These are phyloP conservation scores for Pemphigus obesinymphae DNA, from an alignment of 1,140 invertebrate species.

Conservation along the genomic window DNA sequence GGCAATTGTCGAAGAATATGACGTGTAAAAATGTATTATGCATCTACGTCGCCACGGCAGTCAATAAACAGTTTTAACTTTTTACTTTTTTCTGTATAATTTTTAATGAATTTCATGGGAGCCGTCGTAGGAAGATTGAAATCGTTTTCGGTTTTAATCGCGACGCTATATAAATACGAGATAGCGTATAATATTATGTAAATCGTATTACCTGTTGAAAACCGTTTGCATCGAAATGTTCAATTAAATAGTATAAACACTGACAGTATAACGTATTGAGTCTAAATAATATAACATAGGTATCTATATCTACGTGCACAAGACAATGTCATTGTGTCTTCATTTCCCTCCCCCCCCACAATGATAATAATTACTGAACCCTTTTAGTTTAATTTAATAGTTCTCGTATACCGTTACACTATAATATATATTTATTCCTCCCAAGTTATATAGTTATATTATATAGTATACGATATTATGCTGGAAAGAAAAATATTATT, in stretches of 20 bases:
- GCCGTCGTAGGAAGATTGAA: constrained; percentile 5
- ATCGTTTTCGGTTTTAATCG: constrained; percentile 29
- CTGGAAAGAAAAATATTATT: too few species aligned
- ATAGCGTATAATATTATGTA: constrained; percentile 8
- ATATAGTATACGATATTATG: too few species aligned
- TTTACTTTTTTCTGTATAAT: constrained; percentile 7
- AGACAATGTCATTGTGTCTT: neutral
- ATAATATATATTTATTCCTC: too few species aligned
- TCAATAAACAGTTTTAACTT: too few species aligned
- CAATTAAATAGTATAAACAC: constrained; percentile 21
- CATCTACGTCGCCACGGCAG: neutral
- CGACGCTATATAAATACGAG: constrained; percentile 5
- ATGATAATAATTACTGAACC: neutral
- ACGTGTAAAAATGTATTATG: neutral
- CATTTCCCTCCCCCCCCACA: neutral
- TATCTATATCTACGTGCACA: too few species aligned
- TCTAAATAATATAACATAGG: neutral
- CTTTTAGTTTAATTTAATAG: neutral
- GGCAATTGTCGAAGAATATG: neutral
- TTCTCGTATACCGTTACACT: too few species aligned
- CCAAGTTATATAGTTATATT: too few species aligned
- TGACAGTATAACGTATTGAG: neutral
- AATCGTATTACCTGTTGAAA: constrained; percentile 33
- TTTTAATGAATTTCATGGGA: neutral
- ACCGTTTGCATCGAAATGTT: constrained; percentile 36